Base-by-base conservation (phyloP, 92 coral and sea anemone species). In the Virgularia gustaviana region DNA sequence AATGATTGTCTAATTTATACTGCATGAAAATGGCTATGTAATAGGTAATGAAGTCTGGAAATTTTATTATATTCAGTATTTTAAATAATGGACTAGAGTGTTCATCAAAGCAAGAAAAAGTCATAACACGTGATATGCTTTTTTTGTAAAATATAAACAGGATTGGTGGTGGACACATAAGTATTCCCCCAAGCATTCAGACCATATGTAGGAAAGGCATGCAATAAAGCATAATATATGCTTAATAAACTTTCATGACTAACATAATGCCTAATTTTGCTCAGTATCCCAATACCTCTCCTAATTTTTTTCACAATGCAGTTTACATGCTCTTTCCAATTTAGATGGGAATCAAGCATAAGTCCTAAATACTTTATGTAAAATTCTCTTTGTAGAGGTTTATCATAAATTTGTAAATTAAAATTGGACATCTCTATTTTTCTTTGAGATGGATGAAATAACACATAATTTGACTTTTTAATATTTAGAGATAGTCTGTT, bases 401-500 rank as follows among this genome's bases (percentile, higher is more conserved):
- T 0, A 23, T 33, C 32, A 9, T 56, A 8, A 56, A 6, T 27
- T 6, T 27, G 2, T 3, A 22, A n/a, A 37, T 56, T 56, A 23
- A 56, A 6, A 43, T 43, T 20, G 27, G 33, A 56, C 2, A 37
- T 27, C 32, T 11, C 16, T 8, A 24, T 24, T 52, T 52, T 13
- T 49, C 57, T 72, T 35, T 70, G 75, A 6, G 37, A 18, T 35
- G 75, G 42, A 41, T 45, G 75, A 33, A 68, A 68, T 9, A 68
- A 23, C 24, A 24, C 61, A 81, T 54, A 81, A 33, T 47, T 81
- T 12, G 81, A 77, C 49, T 81, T 81, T 20, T 81, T 79, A 27
- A 52, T 64, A 57, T 81, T 76, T 19, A 77, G 71, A 7, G 83
- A 70, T 34, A 83, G 72, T 43, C 52, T 83, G 36, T 83, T 77